Evolutionary conservation across 92 coral and sea anemone species (phyloP).

Genomic region (Parazoanthus swiftii): DNA sequence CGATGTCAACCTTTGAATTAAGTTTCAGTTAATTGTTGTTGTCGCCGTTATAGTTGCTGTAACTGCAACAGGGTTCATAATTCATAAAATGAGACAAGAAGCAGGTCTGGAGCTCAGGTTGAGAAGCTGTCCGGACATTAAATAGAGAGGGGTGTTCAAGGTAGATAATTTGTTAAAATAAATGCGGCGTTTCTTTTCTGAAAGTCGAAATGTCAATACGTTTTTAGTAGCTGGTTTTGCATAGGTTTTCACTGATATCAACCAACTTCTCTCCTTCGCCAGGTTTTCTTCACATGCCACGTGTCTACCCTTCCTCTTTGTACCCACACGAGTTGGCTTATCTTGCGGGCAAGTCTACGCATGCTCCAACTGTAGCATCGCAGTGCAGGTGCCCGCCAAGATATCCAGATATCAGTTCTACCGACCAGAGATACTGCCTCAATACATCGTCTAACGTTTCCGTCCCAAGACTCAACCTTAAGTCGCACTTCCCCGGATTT

Average conservation of each 20-base stretch:
- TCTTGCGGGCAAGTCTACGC: conserved; percentile 30
- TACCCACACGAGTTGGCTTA: conserved; percentile 43
- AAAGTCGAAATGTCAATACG: not conserved
- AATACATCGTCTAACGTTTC: conserved; percentile 26
- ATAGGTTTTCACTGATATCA: too few species aligned
- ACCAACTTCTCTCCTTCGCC: not conserved
- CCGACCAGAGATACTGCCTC: conserved; percentile 37
- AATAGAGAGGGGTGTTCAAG: too few species aligned
- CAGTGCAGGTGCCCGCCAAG: conserved; percentile 50
- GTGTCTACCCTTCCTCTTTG: conserved; percentile 41
- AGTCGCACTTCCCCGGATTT: conserved; percentile 47
- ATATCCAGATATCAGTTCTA: conserved; percentile 41
- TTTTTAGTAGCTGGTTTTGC: not conserved
- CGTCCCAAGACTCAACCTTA: conserved; percentile 31
- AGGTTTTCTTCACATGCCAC: conserved; percentile 32
- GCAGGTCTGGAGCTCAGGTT: too few species aligned
- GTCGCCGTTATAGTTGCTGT: too few species aligned
- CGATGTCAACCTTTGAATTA: too few species aligned
- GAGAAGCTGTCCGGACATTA: too few species aligned
- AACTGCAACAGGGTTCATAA: too few species aligned
- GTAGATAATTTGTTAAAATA: too few species aligned
- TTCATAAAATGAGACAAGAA: too few species aligned
- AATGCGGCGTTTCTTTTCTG: too few species aligned
- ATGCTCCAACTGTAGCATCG: conserved; percentile 33
- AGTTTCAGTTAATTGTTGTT: too few species aligned